Evolutionary conservation across 2,888 invertebrate species (phyloP), one percentile per base, ranked within the genome.

Genomic region (Drosophila atripex): DNA sequence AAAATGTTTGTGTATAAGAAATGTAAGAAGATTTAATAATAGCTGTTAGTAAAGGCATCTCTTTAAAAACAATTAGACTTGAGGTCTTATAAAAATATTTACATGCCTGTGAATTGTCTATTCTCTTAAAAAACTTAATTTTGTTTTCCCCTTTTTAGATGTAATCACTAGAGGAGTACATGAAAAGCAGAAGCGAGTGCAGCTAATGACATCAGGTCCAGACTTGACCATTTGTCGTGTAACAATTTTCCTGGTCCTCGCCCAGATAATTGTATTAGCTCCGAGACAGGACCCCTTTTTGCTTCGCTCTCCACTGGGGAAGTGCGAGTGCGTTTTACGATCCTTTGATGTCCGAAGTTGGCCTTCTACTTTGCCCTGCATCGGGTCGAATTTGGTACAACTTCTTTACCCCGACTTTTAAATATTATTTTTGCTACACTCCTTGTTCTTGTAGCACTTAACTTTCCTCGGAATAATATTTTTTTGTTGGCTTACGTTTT

Each of bases 191-290:
- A 75, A 80, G 52, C 61, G 69, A 86, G 71, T 83, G 80, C 84
- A 73, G 64, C 73, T 60, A 76, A 80, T 80, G 86, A 80, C 86
- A 80, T 79, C 71, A 77, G 72, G 82, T 56, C 68, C 73, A 60
- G 80, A 86, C 73, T 75, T 78, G 70, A 54, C 60, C 70, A 74
- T 71, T 86, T 74, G 78, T 78, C 70, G 57, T 66, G 71, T 54
- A 52, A 25, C 54, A 41, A 45, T 12, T 59, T 51, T 23, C 16
- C 64, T 43, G 41, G 45, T 61, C 52, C 59, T 30, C 54, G 53
- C 47, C 76, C 76, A 53, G 74, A 76, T 80, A 84, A 84, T 84
- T 87, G 79, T 76, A 79, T 87, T 85, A 80, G 73, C 71, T 73
- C 64, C 68, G 73, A 60, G 70, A 64, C 82, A 32, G 50, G 46